Base-by-base conservation (phyloP, 1,140 invertebrate genomes). In the Drosophila truncata region DNA sequence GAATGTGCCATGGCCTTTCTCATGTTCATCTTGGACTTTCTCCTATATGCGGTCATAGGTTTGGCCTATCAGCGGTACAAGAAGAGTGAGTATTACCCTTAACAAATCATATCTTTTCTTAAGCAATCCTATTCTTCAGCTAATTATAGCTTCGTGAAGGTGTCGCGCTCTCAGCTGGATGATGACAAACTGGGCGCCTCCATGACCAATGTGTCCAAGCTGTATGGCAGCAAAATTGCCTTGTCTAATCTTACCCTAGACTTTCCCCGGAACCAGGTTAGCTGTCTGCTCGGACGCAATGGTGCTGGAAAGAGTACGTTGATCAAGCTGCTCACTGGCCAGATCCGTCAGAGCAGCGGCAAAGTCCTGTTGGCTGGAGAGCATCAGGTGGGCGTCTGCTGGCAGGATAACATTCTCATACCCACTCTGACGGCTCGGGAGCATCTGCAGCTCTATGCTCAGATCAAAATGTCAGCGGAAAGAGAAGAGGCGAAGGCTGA, bases 301-400 rank as follows among this genome's bases (percentile, higher is more conserved):
- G 97, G 97, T 27, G 97, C 97, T 61, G 97, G 97, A 5, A 97
- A 97, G 93, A 97, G 96, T 44, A 97, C 96, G 50, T 94, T 96
- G 84, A 96, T 98, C 16, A 96, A 96, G 91, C 94, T 96, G 90
- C 83, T 96, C 31, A 96, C 95, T 0, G 95, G 95, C n/a, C 95
- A 95, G 93, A 86, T 94, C 44, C 91, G 93, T n/a, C 94, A 95
- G 41, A 94, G 93, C 2, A 93, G 88, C 25, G 95, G 95, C 0
- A 93, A 94, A 78, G 94, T 96, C 39, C 64, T 92, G 35, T 76
- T 94, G 18, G 92, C 94, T 11, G 78, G 82, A 1, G 74, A 88
- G 41, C 67, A 86, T 11, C 92, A 94, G 42, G 94, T 97, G 60
- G 97, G 97, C 39, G 96, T 97, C 72, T 98, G 97, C 91, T 96